Conservation (phyloP, 2,113 vertebrate genomes). For the Chaetodon trifascialis region DNA sequence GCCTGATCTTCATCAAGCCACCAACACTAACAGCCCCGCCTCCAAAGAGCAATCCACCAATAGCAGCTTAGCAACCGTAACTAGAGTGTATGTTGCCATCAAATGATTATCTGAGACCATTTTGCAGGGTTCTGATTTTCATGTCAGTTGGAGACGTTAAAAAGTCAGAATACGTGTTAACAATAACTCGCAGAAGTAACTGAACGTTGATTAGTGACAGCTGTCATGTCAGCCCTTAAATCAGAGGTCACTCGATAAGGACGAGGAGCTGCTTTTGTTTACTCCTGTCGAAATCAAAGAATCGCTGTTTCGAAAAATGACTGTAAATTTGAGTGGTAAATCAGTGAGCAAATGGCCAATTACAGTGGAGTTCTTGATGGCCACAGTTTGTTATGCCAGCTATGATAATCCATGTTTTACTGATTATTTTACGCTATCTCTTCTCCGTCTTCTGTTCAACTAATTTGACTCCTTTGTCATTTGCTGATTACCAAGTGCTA, state of each 20-base stretch:
- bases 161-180: too few species aligned
- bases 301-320: background rate
- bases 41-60: too few species aligned
- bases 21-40: too few species aligned
- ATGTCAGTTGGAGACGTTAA: too few species aligned
- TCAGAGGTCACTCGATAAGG: too few species aligned
- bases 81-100: too few species aligned
- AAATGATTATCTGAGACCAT: too few species aligned
- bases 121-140: too few species aligned
- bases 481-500: background rate
- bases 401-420: background rate
- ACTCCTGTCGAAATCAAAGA: background rate
- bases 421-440: background rate
- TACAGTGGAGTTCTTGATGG: background rate
- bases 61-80: background rate
- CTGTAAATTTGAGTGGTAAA: background rate
- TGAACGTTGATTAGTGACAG: background rate
- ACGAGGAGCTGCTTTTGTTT: background rate
- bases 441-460: background rate
- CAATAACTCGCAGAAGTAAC: too few species aligned
- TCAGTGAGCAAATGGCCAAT: background rate
- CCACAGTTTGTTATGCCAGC: background rate
- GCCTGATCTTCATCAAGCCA: constrained; percentile 10
- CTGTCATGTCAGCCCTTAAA: background rate
- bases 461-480: constrained; percentile 24